Evolutionary conservation across 2,888 invertebrate species (phyloP), one percentile per base, ranked within the genome.

Genomic region (Ischnura elegans): DNA sequence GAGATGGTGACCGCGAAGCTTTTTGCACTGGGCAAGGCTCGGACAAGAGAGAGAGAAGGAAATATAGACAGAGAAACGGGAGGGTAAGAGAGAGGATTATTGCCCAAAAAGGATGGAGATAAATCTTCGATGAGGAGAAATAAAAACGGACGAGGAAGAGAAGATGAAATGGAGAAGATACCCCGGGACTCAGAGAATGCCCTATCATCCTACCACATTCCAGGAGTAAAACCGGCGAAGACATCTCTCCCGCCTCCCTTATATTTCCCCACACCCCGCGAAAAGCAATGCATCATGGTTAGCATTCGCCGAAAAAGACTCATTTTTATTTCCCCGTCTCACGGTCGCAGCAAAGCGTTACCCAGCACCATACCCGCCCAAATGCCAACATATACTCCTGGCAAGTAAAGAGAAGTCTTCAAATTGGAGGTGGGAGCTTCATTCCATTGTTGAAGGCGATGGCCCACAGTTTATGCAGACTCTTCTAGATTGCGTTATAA

Each of bases 211-310:
- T 16, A n/a, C n/a, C 76, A 36, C 76, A 36, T 36, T 36, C 76
- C 29, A 29, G n/a, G 21, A 10, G 21, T 2, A 61, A 76, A 36
- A 76, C 29, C 36, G 10, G 1, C 76, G 6, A 61, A 55, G 43
- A 42, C 61, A 43, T n/a, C 66, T 45, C 90, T 46, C 43, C 87
- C 16, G n/a, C n/a, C n/a, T n/a, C n/a, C n/a, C n/a, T n/a, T n/a
- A n/a, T n/a, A n/a, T n/a, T n/a, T n/a, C n/a, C 61, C 66, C n/a
- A 25, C 43, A 36, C 36, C 51, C 51, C 47, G 36, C 36, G 51
- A 61, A 36, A 51, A 86, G 86, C 90, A 90, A 87, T 90, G 90
- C 90, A 55, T 90, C 90, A 90, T 66, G 61, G 90, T 90, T 90
- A 90, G 66, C n/a, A 66, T 66, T 61, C 90, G 43, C 90, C 45